Evolutionary conservation across 2,797 vertebrate genomes (phyloP), one percentile per base, ranked within the genome.

Genomic region (Huso huso): DNA sequence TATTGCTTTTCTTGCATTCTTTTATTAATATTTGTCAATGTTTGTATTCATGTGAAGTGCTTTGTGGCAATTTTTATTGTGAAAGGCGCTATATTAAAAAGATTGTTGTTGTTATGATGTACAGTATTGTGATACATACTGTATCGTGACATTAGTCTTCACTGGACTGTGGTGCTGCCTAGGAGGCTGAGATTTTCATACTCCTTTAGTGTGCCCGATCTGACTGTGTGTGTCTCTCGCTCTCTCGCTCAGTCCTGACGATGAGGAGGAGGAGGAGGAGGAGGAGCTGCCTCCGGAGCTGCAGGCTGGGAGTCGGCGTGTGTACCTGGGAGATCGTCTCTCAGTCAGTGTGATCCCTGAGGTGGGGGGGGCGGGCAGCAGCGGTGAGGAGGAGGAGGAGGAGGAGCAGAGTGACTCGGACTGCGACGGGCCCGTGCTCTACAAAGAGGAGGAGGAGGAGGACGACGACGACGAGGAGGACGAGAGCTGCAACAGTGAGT

Each of bases 321-420:
- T 92, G 23, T 84, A 93, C 62, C 80, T 89, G n/a, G 93, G 93
- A 60, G 92, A 95, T 0, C 49, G 63, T 49, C 76, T 90, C 0
- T 87, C 88, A 7, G 82, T 94, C 76, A 91, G 91, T n/a, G 74
- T 90, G 61, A 86, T 94, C 74, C 93, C 94, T 0, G 88, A 83
- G 68, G 77, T 77, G 2, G 70, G 82, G 6, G 91, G 88, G 13
- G 90, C 79, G 12, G 84, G 89, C 62, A 86, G 94, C 70, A 93
- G 89, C 0, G 91, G n/a, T n/a, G 86, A 88, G 68, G 82, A 83
- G 68, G 84, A 86, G 0, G 80, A 84, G 0, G 88, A 85, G 23
- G 85, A 81, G 10, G 87, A 88, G 12, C 92, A 93, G 71, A 98
- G 94, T 0, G 97, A 99, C 82, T 97, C 94, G 0, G 97, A 99